Percentiles rank a stretch among this genome's conserved stretches.
phyloP scores from a whole-genome alignment of 2,797 vertebrate species.

The Danio kyathit region DNA sequence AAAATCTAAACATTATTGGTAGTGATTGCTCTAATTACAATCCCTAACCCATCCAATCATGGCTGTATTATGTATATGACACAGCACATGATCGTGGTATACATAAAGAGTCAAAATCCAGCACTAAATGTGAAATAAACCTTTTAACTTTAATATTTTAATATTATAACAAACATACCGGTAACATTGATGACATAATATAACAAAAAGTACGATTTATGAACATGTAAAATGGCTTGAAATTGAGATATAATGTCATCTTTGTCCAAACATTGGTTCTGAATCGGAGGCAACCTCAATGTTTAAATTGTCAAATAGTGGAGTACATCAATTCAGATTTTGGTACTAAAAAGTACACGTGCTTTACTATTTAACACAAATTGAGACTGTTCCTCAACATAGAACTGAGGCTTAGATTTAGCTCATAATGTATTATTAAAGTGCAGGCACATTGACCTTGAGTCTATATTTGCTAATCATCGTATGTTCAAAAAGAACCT shows the following conservation, averaged over 20 bases:
- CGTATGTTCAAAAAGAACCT: constrained; percentile 19
- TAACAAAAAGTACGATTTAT: not conserved
- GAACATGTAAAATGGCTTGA: constrained; percentile 2
- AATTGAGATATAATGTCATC: not conserved
- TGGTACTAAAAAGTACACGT: constrained; percentile 48
- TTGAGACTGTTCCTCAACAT: constrained; percentile 38
- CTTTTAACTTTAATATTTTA: constrained; percentile 10
- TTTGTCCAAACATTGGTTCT: constrained; percentile 5
- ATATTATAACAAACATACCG: not conserved
- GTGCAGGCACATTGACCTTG: constrained; percentile 6
- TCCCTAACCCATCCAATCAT: constrained; percentile 8
- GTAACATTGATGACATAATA: not conserved
- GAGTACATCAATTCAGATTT: constrained; percentile 1
- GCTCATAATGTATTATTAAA: constrained; percentile 15
- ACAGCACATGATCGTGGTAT: constrained; percentile 15
- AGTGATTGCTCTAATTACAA: constrained; percentile 3
- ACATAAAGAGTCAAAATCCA: constrained; percentile 7
- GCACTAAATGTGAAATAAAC: constrained; percentile 16
- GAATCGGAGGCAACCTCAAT: not conserved
- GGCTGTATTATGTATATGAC: not conserved
- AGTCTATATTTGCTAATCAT: constrained; percentile 43
- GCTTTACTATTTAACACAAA: constrained; percentile 39
- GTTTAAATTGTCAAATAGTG: constrained; percentile 1
- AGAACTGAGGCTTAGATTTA: constrained; percentile 35
- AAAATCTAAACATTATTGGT: constrained; percentile 1